Evolutionary conservation across 1,140 invertebrate species (phyloP).

Genomic region (Arion vulgaris): DNA sequence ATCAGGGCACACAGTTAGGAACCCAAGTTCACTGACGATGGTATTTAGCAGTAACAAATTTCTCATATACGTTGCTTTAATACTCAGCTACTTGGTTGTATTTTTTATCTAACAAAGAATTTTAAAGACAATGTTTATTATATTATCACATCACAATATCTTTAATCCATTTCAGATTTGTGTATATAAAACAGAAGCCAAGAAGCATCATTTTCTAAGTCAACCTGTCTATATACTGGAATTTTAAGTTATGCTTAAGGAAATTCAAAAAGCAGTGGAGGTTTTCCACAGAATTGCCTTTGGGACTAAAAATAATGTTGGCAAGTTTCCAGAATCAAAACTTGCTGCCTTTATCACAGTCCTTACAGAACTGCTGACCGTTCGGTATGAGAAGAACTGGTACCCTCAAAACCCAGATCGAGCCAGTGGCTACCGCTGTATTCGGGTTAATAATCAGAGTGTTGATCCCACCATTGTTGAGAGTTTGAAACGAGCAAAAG

Average conservation of each 20-base stretch:
- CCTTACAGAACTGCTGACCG: constrained; percentile 26
- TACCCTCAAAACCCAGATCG: constrained; percentile 29
- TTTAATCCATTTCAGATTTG: not conserved
- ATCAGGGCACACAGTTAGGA: too few relatives aligned
- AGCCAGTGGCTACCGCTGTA: constrained; percentile 34
- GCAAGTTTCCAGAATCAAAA: constrained; percentile 5
- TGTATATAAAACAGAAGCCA: not conserved
- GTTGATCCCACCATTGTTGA: constrained; percentile 33
- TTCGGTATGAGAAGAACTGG: constrained; percentile 32
- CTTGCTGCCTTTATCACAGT: constrained; percentile 24
- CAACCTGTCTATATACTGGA: not conserved
- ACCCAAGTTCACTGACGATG: too few relatives aligned
- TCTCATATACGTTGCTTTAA: too few relatives aligned
- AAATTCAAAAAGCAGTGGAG: constrained; percentile 35
- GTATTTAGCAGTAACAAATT: too few relatives aligned
- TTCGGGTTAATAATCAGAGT: constrained; percentile 29
- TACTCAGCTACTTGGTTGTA: too few relatives aligned
- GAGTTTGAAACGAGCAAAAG: constrained; percentile 2
- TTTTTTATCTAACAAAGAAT: too few relatives aligned
- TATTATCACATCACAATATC: not conserved
- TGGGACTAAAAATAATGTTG: constrained; percentile 26
- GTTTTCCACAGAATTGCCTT: constrained; percentile 38
- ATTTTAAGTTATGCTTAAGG: constrained; percentile 28
- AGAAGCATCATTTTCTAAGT: not conserved
- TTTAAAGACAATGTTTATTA: too few relatives aligned